A percentile compares a stretch with the other conserved stretches of the same genome.
These are phyloP conservation scores for Rhynchonycteris naso DNA, from an alignment of 2,797 vertebrate genomes.

Conservation along the genomic window DNA sequence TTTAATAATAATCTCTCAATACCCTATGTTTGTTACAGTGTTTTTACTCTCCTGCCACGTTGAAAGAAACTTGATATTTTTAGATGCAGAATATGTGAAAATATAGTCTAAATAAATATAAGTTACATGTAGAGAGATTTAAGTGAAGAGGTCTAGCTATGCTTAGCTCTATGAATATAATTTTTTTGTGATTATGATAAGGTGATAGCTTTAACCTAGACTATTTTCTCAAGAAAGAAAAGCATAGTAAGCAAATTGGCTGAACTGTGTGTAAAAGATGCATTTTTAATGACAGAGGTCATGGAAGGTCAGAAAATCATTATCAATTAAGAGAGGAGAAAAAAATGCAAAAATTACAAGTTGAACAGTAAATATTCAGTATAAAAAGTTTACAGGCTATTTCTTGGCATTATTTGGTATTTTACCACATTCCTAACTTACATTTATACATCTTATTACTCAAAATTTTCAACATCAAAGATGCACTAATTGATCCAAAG, in stretches of 20 bases:
- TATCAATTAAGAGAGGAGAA: background rate
- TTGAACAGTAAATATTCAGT: background rate
- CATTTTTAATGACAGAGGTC: background rate
- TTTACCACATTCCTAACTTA: slow-evolving; percentile 39
- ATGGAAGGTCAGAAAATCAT: slow-evolving; percentile 45
- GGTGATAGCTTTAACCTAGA: background rate
- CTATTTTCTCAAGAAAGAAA: background rate
- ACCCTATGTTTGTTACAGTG: background rate
- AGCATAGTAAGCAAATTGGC: background rate
- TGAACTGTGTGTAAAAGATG: background rate
- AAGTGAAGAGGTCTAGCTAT: background rate
- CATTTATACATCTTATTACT: background rate
- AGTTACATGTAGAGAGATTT: background rate
- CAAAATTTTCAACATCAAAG: slow-evolving; percentile 32
- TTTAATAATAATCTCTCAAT: background rate
- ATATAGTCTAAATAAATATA: background rate
- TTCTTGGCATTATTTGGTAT: background rate
- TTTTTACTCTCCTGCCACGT: background rate
- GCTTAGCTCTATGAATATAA: background rate
- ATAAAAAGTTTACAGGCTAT: background rate
- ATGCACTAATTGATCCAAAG: background rate
- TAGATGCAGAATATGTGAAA: background rate
- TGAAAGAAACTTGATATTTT: background rate
- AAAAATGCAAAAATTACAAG: background rate
- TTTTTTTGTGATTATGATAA: background rate